Conservation (phyloP, 2,888 invertebrate genomes). For the Volucella bombylans region DNA sequence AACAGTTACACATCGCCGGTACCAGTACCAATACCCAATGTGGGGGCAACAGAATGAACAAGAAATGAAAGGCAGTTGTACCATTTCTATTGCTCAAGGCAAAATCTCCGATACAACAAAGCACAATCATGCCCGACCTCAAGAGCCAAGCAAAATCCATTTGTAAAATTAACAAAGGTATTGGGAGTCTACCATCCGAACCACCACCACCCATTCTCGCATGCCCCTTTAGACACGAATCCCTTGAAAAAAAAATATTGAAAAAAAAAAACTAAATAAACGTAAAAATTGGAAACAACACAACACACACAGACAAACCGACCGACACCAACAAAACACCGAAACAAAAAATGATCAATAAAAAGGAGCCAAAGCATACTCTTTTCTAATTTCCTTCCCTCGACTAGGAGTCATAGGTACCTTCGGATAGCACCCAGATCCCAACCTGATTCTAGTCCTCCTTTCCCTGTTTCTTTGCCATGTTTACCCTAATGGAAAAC, state of each 20-base stretch:
- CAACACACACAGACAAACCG: not conserved
- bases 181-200: not conserved
- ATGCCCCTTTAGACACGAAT: conserved; percentile 24
- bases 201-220: not conserved
- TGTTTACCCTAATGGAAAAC: conserved; percentile 68
- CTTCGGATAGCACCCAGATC: not conserved
- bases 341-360: conserved; percentile 27
- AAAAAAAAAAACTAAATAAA: no score
- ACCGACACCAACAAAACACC: not conserved
- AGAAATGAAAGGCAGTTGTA: conserved; percentile 10
- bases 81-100: conserved; percentile 37
- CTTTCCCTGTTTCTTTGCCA: not conserved
- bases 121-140: conserved; percentile 52
- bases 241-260: not conserved
- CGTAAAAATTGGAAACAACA: not conserved
- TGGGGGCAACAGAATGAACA: no score
- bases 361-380: conserved; percentile 30
- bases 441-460: not conserved
- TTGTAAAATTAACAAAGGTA: conserved; percentile 68
- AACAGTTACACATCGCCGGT: conserved; percentile 2
- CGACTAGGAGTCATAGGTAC: conserved; percentile 28
- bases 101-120: conserved; percentile 39
- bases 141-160: conserved; percentile 54
- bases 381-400: conserved; percentile 59
- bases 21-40: no score